Evolutionary conservation across 1,140 invertebrate genomes (phyloP).

Genomic region (Drosophila ohnishii): DNA sequence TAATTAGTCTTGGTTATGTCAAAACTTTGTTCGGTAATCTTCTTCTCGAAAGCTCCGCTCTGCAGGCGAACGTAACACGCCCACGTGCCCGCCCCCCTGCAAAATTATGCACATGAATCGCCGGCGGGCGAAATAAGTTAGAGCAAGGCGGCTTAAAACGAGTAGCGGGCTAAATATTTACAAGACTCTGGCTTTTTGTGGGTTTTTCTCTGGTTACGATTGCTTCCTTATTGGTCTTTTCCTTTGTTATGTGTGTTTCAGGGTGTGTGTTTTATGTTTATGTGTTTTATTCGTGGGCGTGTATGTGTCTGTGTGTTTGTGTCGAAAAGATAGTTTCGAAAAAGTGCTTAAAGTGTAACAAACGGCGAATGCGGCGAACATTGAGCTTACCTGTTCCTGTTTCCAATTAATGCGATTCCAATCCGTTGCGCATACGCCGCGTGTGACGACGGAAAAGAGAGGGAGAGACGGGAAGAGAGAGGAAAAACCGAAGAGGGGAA

Average conservation of each 20-base stretch:
- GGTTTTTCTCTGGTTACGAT: constrained; percentile 44
- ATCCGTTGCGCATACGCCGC: constrained; percentile 54
- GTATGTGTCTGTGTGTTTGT: constrained; percentile 40
- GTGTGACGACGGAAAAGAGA: constrained; percentile 13
- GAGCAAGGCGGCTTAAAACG: constrained; percentile 38
- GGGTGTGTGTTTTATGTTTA: constrained; percentile 24
- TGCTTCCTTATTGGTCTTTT: constrained; percentile 71
- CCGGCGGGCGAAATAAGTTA: constrained; percentile 55
- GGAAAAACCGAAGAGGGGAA: constrained; percentile 25
- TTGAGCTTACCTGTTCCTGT: constrained; percentile 75
- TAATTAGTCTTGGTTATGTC: constrained; percentile 47
- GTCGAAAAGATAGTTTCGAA: constrained; percentile 75
- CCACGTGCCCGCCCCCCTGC: background rate
- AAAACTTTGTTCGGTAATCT: constrained; percentile 50
- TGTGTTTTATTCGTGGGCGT: constrained; percentile 26
- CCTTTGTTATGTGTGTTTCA: constrained; percentile 48
- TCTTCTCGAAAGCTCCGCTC: constrained; percentile 33
- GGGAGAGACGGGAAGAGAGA: constrained; percentile 20
- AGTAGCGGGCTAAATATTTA: constrained; percentile 66
- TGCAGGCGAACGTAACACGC: constrained; percentile 24
- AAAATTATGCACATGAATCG: constrained; percentile 53
- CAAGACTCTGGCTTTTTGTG: constrained; percentile 58
- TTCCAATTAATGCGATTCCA: constrained; percentile 35
- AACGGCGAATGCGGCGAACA: constrained; percentile 61
- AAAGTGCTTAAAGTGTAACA: constrained; percentile 78